phyloP scores from a whole-genome alignment of 2,113 vertebrate species.

The Entelurus aequoreus region DNA sequence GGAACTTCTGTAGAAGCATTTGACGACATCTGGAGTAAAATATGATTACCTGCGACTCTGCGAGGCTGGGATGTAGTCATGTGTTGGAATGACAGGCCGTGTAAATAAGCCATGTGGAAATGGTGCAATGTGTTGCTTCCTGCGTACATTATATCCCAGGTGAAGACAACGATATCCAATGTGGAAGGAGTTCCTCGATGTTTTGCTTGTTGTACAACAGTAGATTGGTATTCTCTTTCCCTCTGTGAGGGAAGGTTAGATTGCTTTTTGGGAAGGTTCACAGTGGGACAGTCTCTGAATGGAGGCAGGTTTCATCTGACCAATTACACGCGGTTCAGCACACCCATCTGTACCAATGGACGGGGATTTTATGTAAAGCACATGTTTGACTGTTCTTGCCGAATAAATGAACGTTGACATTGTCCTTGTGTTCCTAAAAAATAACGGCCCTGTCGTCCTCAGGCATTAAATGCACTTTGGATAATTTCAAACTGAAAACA shows the following conservation, averaged over 20 bases:
- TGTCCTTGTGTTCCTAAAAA: conserved; percentile 41
- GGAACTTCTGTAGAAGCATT: too few species aligned
- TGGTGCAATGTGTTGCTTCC: conserved; percentile 1
- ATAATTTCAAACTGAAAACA: conserved; percentile 49
- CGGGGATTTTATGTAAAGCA: conserved; percentile 33
- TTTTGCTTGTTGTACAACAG: background rate
- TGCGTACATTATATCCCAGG: conserved; percentile 4
- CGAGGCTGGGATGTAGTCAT: conserved; percentile 10
- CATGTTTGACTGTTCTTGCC: conserved; percentile 16
- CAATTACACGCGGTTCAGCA: conserved; percentile 42
- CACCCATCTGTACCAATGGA: conserved; percentile 44
- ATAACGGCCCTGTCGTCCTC: conserved; percentile 36
- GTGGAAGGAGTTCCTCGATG: too few species aligned
- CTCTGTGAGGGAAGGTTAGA: conserved; percentile 24
- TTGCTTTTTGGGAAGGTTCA: conserved; percentile 40
- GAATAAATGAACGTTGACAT: conserved; percentile 50
- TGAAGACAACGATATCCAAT: background rate
- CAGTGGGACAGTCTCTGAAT: conserved; percentile 25
- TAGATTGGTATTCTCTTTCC: conserved; percentile 8
- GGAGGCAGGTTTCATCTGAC: conserved; percentile 37
- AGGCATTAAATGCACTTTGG: conserved; percentile 54
- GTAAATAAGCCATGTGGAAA: background rate
- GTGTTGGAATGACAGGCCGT: background rate
- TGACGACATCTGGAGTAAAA: background rate
- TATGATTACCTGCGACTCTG: background rate